Evolutionary conservation across 1,140 invertebrate species (phyloP), one percentile per base, ranked within the genome.

Genomic region (Heterodera carotae): DNA sequence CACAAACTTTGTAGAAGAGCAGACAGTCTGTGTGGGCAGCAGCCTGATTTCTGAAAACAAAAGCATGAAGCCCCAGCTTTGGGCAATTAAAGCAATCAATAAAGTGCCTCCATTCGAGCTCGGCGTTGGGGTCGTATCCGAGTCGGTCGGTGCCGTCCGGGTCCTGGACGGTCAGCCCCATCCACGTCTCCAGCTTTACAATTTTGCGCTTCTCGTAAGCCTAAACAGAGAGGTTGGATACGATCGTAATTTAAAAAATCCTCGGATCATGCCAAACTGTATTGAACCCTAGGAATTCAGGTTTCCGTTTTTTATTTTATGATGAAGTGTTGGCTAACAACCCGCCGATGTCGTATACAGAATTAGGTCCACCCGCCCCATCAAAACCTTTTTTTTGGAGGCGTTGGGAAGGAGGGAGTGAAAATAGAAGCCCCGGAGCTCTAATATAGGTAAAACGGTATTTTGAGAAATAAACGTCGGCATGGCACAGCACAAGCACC

Each of bases 1-100:
- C 56, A 25, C 43, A 60, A 67, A 85, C 83, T 69, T 86, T 86
- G 74, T 87, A 86, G 62, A 84, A 76, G 6, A 86, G 74, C 67
- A 86, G 80, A 69, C 84, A 86, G 74, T 86, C 86, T n/a, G 84
- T 87, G 75, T 88, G 87, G 5, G 84, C 84, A 10, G 81, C 75
- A 2, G 86, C 84, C 69, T 86, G 84, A 82, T 86, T 86, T 59
- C 83, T 75, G 25, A 60, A 73, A 12, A 18, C 0, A 48, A 2
- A 33, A 25, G 2, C 3, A 27, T 22, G 27, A n/a, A n/a, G n/a
- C n/a, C n/a, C n/a, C n/a, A n/a, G 25, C 31, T 70, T 70, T 2
- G 5, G 10, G 34, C 36, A 70, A n/a, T n/a, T n/a, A n/a, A n/a
- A n/a, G n/a, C n/a, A 10, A 36, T 71, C 29, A 59, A 10, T 72